Base-by-base conservation (phyloP, 1,140 invertebrate species). In the Drosophila kohkoa region DNA sequence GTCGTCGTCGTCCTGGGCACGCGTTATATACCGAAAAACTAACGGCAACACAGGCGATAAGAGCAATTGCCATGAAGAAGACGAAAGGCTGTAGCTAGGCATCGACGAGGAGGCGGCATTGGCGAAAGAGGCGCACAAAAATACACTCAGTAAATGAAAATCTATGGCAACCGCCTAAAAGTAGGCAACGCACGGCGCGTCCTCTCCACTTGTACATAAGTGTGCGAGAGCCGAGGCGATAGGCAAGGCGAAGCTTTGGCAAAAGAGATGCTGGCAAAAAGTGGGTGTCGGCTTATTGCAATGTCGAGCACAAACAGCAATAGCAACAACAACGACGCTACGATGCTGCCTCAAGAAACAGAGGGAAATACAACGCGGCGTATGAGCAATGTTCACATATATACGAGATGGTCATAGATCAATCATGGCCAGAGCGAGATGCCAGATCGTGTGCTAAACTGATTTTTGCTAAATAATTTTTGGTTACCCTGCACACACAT, bases 161-260 rank as follows among this genome's bases (percentile, higher is more conserved):
- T 88, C 83, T 82, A 88, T 87, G 83, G 83, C 77, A 73, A 65
- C 54, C 79, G 83, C 83, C 85, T 83, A 80, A 87, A 87, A 87
- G 80, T 88, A 87, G 83, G 83, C 80, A 88, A 71, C 75, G 59
- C 67, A 57, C 70, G 25, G 48, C 64, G 35, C 32, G 46, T 54
- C 70, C 54, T 25, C 30, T 45, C 64, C 70, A 73, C 68, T 76
- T 72, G 73, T 75, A 75, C 52, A 75, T 75, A 75, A 75, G 72
- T 75, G 72, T 59, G 15, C n/a, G 38, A 43, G 48, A 55, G 49
- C 51, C 54, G 41, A 46, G 28, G 38, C 52, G 48, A 71, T 64
- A 70, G 67, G 52, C 28, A 10, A 11, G 16, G 41, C 52, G 7
- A 28, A 41, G 57, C 52, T 4, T 35, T 15, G 38, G 48, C 25